Conservation (phyloP, 1,140 invertebrate genomes). For the Gonioctena quinquepunctata region DNA sequence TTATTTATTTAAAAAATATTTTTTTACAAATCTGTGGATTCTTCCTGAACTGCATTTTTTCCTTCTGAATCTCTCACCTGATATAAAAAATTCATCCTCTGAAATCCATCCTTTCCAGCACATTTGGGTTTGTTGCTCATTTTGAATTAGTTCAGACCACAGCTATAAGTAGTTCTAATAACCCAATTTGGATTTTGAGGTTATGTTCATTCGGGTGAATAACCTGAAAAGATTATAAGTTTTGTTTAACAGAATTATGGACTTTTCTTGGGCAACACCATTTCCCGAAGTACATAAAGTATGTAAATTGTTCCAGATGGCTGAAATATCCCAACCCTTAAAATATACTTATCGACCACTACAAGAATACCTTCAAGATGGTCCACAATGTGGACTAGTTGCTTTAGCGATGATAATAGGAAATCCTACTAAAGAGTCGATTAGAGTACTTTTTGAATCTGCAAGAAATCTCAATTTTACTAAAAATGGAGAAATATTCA, state of each 20-base stretch:
- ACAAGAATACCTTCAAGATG: slow-evolving; percentile 49
- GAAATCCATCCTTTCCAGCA: slow-evolving; percentile 59
- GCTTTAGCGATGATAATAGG: slow-evolving; percentile 76
- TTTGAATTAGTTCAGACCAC: background rate
- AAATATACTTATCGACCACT: slow-evolving; percentile 40
- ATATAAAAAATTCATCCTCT: slow-evolving; percentile 63
- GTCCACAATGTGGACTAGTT: slow-evolving; percentile 80
- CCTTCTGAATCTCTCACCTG: no score
- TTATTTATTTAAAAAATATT: no score
- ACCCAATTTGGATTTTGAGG: background rate
- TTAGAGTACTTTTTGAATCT: slow-evolving; percentile 64
- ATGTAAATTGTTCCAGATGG: slow-evolving; percentile 41
- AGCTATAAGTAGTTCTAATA: background rate
- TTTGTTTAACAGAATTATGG: slow-evolving; percentile 30
- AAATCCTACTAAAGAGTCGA: slow-evolving; percentile 61
- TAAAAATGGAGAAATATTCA: slow-evolving; percentile 85
- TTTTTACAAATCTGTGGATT: no score
- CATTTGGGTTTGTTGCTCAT: slow-evolving; percentile 32
- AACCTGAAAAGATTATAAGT: background rate
- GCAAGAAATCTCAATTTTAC: slow-evolving; percentile 69
- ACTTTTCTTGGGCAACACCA: slow-evolving; percentile 43
- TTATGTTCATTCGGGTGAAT: no score
- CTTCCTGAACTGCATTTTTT: no score
- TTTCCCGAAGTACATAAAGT: slow-evolving; percentile 50
- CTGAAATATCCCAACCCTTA: slow-evolving; percentile 41